Evolutionary conservation across 2,888 invertebrate species (phyloP), one percentile per base, ranked within the genome.

Genomic region (Agonum fuliginosum): DNA sequence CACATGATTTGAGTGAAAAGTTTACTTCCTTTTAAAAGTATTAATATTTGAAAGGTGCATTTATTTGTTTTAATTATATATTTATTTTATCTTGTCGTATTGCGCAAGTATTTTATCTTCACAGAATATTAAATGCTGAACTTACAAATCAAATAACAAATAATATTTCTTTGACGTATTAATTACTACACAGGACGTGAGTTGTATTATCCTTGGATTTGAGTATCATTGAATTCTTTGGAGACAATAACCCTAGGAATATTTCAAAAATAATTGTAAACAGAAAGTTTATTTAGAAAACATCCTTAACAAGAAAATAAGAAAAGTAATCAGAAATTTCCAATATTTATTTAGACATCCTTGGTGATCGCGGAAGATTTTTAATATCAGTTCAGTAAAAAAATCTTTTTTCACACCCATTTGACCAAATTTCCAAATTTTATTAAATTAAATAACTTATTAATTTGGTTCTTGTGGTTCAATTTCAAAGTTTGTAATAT

Each of bases 1-100:
- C 12, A n/a, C 4, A 2, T 41, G 2, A 41, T 5, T 43, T 43
- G 14, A n/a, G 14, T 43, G 43, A 14, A 43, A 14, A 43, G 2
- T 14, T 12, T 41, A 12, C 41, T 41, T 41, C n/a, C n/a, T n/a
- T n/a, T n/a, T 41, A 0, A 41, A 41, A 43, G 20, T 17, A 1
- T 48, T 48, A 48, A 48, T 54, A 62, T 62, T 62, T 17, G 30
- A 30, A 17, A 62, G 17, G 6, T 10, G 1, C 58, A 30, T 30
- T 62, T 62, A 62, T 62, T 62, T 62, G 58, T 62, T 62, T 62
- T 62, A 62, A 62, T 62, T 62, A 54, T 54, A 54, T 17, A 22
- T 22, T 54, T 22, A 54, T 54, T 54, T 54, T 20, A 24, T 24
- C 8, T 1, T 54, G 8, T 8, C n/a, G n/a, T 17, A 17, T 62